A percentile compares a stretch with the other conserved stretches of the same genome.
These are phyloP conservation scores for Melangyna quadrimaculata DNA, from an alignment of 2,888 invertebrate species.

Conservation along the genomic window DNA sequence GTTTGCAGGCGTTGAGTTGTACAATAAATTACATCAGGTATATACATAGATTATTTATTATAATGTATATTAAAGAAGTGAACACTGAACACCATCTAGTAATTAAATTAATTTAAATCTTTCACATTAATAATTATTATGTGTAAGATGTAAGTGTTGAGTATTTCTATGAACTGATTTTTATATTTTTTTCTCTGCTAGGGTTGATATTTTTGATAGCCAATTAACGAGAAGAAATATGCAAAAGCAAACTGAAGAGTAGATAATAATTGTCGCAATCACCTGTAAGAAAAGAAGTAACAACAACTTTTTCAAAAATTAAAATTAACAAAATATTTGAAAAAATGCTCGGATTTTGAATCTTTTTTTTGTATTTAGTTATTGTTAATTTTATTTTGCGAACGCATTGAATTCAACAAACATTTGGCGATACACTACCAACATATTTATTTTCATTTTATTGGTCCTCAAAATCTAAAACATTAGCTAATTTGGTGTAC, in stretches of 20 bases:
- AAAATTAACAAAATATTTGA: neutral
- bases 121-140: neutral
- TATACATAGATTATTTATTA: constrained; percentile 8
- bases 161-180: neutral
- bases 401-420: neutral
- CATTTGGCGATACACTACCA: no score
- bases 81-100: constrained; percentile 5
- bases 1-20: constrained; percentile 53
- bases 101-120: constrained; percentile 48
- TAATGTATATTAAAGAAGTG: constrained; percentile 39
- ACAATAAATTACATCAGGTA: constrained; percentile 19
- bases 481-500: no score
- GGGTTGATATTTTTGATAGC: constrained; percentile 18
- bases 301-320: constrained; percentile 72
- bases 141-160: no score
- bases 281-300: constrained; percentile 76
- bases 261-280: constrained; percentile 73
- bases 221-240: constrained; percentile 73
- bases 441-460: no score
- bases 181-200: neutral
- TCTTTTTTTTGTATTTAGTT: neutral
- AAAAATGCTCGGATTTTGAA: neutral
- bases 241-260: constrained; percentile 73
- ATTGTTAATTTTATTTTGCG: no score
- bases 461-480: no score